phyloP scores from a whole-genome alignment of 2,797 vertebrate species.

The Onychomys leucogaster region DNA sequence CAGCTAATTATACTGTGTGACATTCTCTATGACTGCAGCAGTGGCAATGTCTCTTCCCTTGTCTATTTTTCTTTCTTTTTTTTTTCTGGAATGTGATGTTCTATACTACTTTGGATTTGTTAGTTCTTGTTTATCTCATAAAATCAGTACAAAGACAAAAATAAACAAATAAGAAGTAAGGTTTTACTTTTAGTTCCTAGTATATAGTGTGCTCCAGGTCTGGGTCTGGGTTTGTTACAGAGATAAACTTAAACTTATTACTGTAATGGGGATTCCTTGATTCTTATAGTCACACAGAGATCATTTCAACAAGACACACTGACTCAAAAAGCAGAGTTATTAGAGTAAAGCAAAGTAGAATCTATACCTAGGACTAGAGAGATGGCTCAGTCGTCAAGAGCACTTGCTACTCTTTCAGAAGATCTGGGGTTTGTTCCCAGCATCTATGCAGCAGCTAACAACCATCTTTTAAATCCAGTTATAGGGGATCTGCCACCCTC shows the following conservation, averaged over 20 bases:
- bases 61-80: not conserved
- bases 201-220: not conserved
- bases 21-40: slow-evolving; percentile 39
- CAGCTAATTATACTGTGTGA: slow-evolving; percentile 54
- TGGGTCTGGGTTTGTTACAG: not conserved
- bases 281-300: not conserved
- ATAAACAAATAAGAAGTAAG: not conserved
- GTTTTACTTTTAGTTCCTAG: slow-evolving; percentile 16
- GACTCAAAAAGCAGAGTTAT: not conserved
- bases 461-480: not conserved
- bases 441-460: not conserved
- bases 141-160: not conserved
- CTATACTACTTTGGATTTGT: slow-evolving; percentile 13
- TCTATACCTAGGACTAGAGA: no score
- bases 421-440: not conserved
- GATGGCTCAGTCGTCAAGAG: not conserved
- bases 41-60: not conserved
- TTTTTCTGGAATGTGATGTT: slow-evolving; percentile 29
- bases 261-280: not conserved
- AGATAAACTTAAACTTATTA: not conserved
- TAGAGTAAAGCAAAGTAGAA: not conserved
- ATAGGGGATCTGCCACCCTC: not conserved
- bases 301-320: not conserved
- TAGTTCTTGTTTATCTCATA: slow-evolving; percentile 48
- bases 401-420: not conserved